Conservation (phyloP, 2,888 invertebrate genomes). For the Drosophila setosimentum region DNA sequence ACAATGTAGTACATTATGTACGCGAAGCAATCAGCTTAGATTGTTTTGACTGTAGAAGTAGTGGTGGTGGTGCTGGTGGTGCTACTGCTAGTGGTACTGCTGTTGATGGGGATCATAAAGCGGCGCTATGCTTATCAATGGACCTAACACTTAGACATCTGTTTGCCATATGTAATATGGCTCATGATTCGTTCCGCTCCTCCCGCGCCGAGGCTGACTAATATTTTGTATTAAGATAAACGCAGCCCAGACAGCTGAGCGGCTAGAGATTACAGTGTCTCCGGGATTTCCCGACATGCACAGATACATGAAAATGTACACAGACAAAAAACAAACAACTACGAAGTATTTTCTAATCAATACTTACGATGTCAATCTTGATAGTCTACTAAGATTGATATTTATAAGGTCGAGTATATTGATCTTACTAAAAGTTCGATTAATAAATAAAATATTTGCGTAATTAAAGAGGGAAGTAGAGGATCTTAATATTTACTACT, state of each 20-base stretch:
- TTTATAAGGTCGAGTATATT: not conserved
- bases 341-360: constrained; percentile 1
- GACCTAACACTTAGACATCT: constrained; percentile 27
- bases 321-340: not conserved
- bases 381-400: not conserved
- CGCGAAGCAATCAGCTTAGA: constrained; percentile 64
- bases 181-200: constrained; percentile 8
- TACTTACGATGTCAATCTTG: not conserved
- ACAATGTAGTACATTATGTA: constrained; percentile 13
- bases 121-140: constrained; percentile 65
- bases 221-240: constrained; percentile 52
- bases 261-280: constrained; percentile 23
- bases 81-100: constrained; percentile 1
- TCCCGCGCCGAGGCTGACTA: constrained; percentile 39
- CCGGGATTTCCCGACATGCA: constrained; percentile 55
- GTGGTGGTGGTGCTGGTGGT: constrained; percentile 3
- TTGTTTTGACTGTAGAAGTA: constrained; percentile 65
- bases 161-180: constrained; percentile 44
- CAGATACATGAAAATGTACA: not conserved
- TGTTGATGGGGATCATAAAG: constrained; percentile 18
- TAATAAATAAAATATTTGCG: not conserved
- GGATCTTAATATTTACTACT: no score
- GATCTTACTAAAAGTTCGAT: not conserved
- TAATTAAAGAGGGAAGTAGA: not conserved
- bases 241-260: constrained; percentile 36